These are phyloP conservation scores for Latheticus oryzae DNA, from an alignment of 2,888 invertebrate genomes.

Conservation along the genomic window DNA sequence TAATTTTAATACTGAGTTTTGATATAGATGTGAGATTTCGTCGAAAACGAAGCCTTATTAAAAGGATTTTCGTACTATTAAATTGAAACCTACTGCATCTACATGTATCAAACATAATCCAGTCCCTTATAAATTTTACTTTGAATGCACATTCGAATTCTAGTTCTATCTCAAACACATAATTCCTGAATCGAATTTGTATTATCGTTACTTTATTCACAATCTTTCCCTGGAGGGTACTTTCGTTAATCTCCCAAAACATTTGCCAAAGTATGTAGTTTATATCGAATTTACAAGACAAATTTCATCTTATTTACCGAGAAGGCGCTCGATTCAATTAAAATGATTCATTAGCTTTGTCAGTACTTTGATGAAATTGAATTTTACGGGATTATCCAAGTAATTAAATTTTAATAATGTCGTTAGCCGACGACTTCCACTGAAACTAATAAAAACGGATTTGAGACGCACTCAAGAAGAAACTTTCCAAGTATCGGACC, in stretches of 20 bases:
- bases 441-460: constrained; percentile 27
- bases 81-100: too few relatives aligned
- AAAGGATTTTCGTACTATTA: too few relatives aligned
- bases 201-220: too few relatives aligned
- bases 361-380: constrained; percentile 36
- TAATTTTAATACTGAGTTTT: constrained; percentile 7
- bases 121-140: too few relatives aligned
- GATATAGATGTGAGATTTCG: constrained; percentile 2
- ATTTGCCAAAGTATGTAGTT: constrained; percentile 20
- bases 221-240: not conserved
- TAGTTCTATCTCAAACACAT: too few relatives aligned
- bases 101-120: too few relatives aligned
- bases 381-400: constrained; percentile 32
- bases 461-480: constrained; percentile 8
- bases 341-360: constrained; percentile 39
- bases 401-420: constrained; percentile 35
- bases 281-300: constrained; percentile 27
- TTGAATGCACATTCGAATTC: too few relatives aligned
- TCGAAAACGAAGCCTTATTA: constrained; percentile 9
- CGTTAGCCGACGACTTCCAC: constrained; percentile 21
- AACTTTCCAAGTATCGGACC: constrained; percentile 12
- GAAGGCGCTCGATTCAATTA: constrained; percentile 29
- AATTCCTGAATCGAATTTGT: too few relatives aligned
- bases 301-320: constrained; percentile 31
- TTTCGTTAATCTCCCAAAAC: constrained; percentile 16